Evolutionary conservation across 2,888 invertebrate genomes (phyloP).

Genomic region (Microctonus brassicae): DNA sequence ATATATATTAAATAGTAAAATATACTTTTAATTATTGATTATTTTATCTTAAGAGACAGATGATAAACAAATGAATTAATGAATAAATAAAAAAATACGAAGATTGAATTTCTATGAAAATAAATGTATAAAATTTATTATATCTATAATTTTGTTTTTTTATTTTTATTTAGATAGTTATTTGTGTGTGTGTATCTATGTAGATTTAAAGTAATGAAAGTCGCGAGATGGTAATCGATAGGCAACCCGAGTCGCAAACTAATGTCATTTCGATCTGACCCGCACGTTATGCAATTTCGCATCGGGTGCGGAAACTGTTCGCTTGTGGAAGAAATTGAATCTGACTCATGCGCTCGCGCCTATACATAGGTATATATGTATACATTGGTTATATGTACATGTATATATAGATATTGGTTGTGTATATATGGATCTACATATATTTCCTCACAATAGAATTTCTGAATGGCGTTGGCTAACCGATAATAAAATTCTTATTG

Average conservation of each 20-base stretch:
- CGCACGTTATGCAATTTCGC: constrained; percentile 36
- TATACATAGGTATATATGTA: constrained; percentile 14
- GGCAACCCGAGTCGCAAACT: constrained; percentile 23
- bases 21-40: no score
- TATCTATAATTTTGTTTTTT: no score
- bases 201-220: constrained; percentile 7
- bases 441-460: constrained; percentile 21
- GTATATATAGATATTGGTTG: neutral
- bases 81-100: no score
- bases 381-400: neutral
- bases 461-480: constrained; percentile 21
- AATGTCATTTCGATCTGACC: constrained; percentile 36
- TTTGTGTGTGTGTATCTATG: neutral
- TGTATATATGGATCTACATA: constrained; percentile 6
- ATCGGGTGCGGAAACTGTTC: constrained; percentile 24
- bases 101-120: no score
- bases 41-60: no score
- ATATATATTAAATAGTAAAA: no score
- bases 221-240: constrained; percentile 35
- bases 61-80: no score
- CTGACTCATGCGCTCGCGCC: constrained; percentile 16
- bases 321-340: constrained; percentile 32
- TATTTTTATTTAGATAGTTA: no score
- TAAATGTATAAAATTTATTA: no score
- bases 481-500: constrained; percentile 32